phyloP scores from a whole-genome alignment of 2,113 vertebrate species.

The Melozone crissalis region DNA sequence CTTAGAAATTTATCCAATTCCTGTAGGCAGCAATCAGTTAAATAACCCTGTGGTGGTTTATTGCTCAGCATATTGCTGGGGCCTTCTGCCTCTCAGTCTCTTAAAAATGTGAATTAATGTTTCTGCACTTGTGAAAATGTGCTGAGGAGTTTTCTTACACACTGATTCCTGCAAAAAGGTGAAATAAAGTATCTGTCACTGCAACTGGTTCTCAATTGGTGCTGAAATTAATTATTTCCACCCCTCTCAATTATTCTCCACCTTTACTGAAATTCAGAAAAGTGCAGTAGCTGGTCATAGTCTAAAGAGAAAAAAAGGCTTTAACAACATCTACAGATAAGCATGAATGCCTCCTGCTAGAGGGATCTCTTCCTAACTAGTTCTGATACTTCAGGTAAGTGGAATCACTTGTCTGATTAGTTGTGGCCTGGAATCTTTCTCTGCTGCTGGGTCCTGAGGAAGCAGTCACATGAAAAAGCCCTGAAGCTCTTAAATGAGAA shows the following conservation, averaged over 20 bases:
- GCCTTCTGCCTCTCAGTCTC: background rate
- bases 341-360: slow-evolving; percentile 1
- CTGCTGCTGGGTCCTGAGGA: background rate
- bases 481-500: background rate
- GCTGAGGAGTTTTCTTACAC: background rate
- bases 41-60: background rate
- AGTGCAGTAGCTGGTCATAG: background rate
- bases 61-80: background rate
- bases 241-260: background rate
- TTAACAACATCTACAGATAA: background rate
- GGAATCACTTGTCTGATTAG: slow-evolving; percentile 36
- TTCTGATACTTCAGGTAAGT: background rate
- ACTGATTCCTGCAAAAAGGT: background rate
- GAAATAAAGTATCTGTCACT: background rate
- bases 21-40: background rate
- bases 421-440: background rate
- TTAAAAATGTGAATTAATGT: background rate
- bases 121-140: background rate
- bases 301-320: background rate
- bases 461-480: background rate
- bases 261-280: background rate
- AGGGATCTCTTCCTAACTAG: background rate
- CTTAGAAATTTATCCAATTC: background rate
- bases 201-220: background rate
- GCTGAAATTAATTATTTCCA: background rate